phyloP scores from a whole-genome alignment of 1,140 invertebrate species.

The Bombus sibiricus region DNA sequence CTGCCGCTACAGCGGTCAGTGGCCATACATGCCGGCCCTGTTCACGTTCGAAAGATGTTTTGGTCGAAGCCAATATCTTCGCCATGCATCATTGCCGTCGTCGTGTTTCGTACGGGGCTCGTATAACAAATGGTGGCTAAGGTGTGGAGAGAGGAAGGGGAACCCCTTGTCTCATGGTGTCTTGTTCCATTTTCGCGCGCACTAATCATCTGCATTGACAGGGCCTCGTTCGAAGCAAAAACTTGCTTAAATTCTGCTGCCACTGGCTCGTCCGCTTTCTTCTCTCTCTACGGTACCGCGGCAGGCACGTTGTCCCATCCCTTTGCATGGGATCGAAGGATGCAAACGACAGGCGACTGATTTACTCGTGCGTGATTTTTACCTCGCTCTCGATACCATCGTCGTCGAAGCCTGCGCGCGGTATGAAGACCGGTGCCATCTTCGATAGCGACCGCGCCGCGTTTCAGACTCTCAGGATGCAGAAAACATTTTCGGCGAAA shows the following conservation, averaged over 20 bases:
- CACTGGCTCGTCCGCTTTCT: slow-evolving; percentile 62
- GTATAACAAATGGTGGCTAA: slow-evolving; percentile 71
- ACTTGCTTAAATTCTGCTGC: slow-evolving; percentile 76
- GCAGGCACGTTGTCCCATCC: slow-evolving; percentile 32
- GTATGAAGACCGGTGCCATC: slow-evolving; percentile 36
- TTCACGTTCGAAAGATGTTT: slow-evolving; percentile 61
- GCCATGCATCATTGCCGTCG: slow-evolving; percentile 72
- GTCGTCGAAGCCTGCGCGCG: slow-evolving; percentile 20
- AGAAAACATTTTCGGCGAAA: slow-evolving; percentile 44
- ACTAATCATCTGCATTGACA: slow-evolving; percentile 79
- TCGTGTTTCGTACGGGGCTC: slow-evolving; percentile 68
- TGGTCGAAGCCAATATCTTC: slow-evolving; percentile 64
- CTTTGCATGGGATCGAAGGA: slow-evolving; percentile 55
- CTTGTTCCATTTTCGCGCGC: slow-evolving; percentile 75
- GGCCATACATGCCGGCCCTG: slow-evolving; percentile 10
- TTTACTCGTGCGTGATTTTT: slow-evolving; percentile 74
- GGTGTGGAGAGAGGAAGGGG: slow-evolving; percentile 64
- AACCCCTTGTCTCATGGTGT: slow-evolving; percentile 68
- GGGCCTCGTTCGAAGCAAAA: slow-evolving; percentile 71
- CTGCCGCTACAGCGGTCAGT: slow-evolving; percentile 45
- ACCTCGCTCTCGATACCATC: slow-evolving; percentile 58
- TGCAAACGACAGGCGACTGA: slow-evolving; percentile 78
- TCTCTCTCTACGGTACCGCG: neutral
- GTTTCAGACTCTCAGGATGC: slow-evolving; percentile 30
- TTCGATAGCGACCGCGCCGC: slow-evolving; percentile 21